A percentile compares a stretch with the other conserved stretches of the same genome.
phyloP scores from a whole-genome alignment of 2,888 invertebrate species.

The Mesoligia furuncula region DNA sequence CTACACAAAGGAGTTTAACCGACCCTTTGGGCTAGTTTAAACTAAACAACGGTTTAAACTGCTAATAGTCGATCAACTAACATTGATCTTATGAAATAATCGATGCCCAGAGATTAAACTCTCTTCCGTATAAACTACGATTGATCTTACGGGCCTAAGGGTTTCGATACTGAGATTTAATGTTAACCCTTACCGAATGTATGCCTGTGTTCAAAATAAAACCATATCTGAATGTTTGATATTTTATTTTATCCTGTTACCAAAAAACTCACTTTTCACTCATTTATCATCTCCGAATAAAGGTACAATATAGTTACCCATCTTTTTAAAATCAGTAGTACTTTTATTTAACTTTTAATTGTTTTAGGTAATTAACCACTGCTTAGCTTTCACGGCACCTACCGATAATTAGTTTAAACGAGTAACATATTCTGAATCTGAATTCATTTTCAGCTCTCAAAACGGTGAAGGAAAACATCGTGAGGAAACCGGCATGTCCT shows the following conservation, averaged over 20 bases:
- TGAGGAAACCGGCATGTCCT: too few species aligned
- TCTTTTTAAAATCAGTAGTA: neutral
- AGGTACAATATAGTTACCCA: neutral
- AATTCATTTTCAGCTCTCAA: too few species aligned
- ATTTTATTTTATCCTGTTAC: neutral
- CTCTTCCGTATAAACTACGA: too few species aligned
- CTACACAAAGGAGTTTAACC: too few species aligned
- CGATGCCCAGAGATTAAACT: too few species aligned
- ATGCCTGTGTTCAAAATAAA: neutral
- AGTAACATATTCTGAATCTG: neutral
- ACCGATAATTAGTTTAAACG: neutral
- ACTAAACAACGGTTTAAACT: too few species aligned
- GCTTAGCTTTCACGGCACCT: neutral
- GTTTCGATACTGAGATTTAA: constrained; percentile 32
- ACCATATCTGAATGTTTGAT: neutral
- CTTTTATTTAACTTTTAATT: neutral
- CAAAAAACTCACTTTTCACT: too few species aligned
- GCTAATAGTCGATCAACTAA: too few species aligned
- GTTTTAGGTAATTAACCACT: neutral
- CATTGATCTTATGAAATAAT: too few species aligned
- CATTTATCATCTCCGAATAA: too few species aligned
- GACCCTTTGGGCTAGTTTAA: too few species aligned
- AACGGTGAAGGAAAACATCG: too few species aligned
- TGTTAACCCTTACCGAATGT: constrained; percentile 21
- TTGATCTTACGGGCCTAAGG: constrained; percentile 21